These are phyloP conservation scores for Lepus americanus DNA, from an alignment of 2,113 vertebrate species.

Conservation along the genomic window DNA sequence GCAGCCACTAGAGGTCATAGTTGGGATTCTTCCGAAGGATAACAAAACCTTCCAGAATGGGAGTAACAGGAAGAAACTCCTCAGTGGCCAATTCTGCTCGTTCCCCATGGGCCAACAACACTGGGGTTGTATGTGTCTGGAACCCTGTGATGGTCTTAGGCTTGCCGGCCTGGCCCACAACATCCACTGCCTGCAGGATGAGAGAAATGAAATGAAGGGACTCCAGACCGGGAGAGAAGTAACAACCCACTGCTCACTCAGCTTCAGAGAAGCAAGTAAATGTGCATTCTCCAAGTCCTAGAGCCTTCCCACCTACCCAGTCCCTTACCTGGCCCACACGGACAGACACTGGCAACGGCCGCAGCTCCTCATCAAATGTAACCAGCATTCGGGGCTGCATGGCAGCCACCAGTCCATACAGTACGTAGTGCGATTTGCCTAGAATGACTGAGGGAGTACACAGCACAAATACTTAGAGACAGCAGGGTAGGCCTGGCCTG, in stretches of 20 bases:
- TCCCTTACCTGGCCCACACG: slow-evolving; percentile 96
- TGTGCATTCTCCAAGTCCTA: background rate
- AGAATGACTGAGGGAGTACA: slow-evolving; percentile 91
- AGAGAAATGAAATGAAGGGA: background rate
- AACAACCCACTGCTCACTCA: background rate
- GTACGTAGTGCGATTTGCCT: slow-evolving; percentile 97
- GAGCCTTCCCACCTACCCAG: background rate
- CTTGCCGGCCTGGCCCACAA: slow-evolving; percentile 98
- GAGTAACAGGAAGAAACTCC: slow-evolving; percentile 96
- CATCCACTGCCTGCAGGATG: slow-evolving; percentile 94
- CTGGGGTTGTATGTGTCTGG: slow-evolving; percentile 99
- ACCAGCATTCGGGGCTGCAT: slow-evolving; percentile 99
- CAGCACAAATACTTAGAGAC: background rate
- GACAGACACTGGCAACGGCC: slow-evolving; percentile 96
- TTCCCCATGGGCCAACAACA: slow-evolving; percentile 97
- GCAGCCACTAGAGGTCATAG: slow-evolving; percentile 90
- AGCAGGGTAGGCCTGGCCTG: background rate
- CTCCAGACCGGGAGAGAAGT: rapidly evolving
- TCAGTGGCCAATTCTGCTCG: slow-evolving; percentile 98
- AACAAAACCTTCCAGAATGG: slow-evolving; percentile 98
- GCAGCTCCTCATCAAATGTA: slow-evolving; percentile 97
- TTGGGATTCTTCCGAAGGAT: slow-evolving; percentile 99
- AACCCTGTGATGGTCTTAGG: slow-evolving; percentile 99
- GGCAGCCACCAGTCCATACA: slow-evolving; percentile 97
- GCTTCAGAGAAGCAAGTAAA: background rate